Conservation (phyloP, 2,113 vertebrate genomes). For the Brevimyrus niger region DNA sequence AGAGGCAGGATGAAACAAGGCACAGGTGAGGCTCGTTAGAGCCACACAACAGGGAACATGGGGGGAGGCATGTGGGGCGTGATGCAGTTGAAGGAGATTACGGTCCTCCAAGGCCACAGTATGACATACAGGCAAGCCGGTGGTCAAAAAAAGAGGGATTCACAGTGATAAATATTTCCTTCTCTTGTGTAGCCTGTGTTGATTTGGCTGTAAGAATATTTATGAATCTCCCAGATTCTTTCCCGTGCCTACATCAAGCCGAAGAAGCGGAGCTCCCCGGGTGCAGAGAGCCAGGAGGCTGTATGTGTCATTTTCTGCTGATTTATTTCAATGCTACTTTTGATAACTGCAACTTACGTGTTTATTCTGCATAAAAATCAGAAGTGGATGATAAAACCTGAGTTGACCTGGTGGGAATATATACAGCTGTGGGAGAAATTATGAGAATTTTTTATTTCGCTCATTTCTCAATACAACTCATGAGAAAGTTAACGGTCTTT, state of each 20-base stretch:
- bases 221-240: neutral
- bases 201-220: neutral
- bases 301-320: neutral
- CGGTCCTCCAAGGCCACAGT: neutral
- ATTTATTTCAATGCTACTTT: neutral
- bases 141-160: neutral
- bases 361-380: neutral
- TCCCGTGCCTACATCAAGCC: conserved; percentile 11
- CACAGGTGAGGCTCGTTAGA: too few relatives aligned
- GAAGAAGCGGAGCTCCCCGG: neutral
- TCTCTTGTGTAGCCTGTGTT: neutral
- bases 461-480: too few relatives aligned
- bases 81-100: neutral
- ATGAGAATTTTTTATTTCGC: too few relatives aligned
- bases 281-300: neutral
- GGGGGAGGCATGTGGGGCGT: too few relatives aligned
- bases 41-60: too few relatives aligned
- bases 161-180: neutral
- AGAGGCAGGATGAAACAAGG: too few relatives aligned
- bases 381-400: neutral
- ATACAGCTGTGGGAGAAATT: too few relatives aligned
- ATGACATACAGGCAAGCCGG: neutral
- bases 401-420: neutral
- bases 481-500: too few relatives aligned
- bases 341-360: neutral